These are phyloP conservation scores for Otolemur crassicaudatus DNA, from an alignment of 2,797 vertebrate species.

Conservation along the genomic window DNA sequence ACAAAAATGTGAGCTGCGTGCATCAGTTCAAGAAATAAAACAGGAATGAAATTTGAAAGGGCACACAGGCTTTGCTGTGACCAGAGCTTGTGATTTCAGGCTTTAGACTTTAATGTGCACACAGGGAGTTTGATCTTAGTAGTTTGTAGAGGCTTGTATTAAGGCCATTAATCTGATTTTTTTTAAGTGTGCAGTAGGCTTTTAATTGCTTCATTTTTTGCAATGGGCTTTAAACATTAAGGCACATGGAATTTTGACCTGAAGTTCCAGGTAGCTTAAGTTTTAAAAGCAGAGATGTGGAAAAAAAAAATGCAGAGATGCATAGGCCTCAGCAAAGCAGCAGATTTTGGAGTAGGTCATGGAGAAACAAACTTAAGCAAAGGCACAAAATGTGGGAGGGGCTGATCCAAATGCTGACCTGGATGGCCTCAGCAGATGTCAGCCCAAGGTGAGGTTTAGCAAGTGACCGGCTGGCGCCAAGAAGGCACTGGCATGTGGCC, in stretches of 20 bases:
- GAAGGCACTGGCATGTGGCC: background rate
- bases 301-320: background rate
- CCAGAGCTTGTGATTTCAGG: background rate
- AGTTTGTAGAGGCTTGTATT: background rate
- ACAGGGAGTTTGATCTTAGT: background rate
- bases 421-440: background rate
- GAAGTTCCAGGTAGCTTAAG: background rate
- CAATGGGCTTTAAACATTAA: background rate
- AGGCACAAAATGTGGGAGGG: background rate
- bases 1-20: background rate
- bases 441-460: background rate
- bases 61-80: background rate
- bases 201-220: conserved; percentile 14
- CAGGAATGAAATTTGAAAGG: background rate
- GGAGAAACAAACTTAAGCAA: background rate
- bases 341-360: background rate
- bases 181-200: background rate
- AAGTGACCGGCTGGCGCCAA: background rate
- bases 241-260: background rate
- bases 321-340: background rate
- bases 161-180: background rate
- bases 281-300: no score
- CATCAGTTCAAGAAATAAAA: background rate
- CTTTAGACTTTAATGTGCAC: background rate
- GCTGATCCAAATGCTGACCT: background rate